phyloP scores from a whole-genome alignment of 2,797 vertebrate species.

The Kryptolebias ocellatus region DNA sequence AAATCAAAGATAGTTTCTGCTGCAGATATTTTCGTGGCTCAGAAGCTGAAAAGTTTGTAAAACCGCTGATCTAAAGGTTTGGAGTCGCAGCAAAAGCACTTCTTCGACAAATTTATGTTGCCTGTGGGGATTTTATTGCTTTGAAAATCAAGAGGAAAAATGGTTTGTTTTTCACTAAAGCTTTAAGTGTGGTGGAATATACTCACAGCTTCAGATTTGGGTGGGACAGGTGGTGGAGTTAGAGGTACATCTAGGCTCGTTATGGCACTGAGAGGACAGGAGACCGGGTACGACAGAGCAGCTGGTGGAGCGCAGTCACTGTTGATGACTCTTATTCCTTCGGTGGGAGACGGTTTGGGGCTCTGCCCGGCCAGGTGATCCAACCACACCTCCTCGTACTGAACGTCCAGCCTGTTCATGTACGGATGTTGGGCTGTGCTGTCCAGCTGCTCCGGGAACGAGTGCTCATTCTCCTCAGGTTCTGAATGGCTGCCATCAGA shows the following conservation, averaged over 20 bases:
- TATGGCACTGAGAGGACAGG: slow-evolving; percentile 75
- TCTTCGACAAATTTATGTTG: background rate
- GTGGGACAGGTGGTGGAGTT: slow-evolving; percentile 97
- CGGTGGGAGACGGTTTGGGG: slow-evolving; percentile 75
- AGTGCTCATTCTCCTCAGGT: slow-evolving; percentile 87
- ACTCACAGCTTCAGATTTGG: slow-evolving; percentile 99
- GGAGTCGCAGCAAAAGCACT: background rate
- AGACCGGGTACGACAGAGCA: slow-evolving; percentile 76
- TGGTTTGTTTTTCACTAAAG: background rate
- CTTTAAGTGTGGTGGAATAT: background rate
- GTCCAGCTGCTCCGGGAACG: slow-evolving; percentile 87
- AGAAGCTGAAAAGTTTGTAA: too few species aligned
- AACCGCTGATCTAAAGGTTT: background rate
- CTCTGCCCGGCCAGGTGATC: slow-evolving; percentile 84
- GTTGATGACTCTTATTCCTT: slow-evolving; percentile 78
- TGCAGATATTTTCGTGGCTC: too few species aligned
- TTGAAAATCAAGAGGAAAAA: background rate
- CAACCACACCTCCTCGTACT: slow-evolving; percentile 97
- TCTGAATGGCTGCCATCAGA: slow-evolving; percentile 87
- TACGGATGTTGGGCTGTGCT: slow-evolving; percentile 72
- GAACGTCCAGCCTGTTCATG: slow-evolving; percentile 86
- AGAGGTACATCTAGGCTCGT: slow-evolving; percentile 86
- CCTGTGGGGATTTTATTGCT: background rate
- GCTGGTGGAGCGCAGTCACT: slow-evolving; percentile 77
- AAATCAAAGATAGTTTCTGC: too few species aligned